A percentile compares a stretch with the other conserved stretches of the same genome.
These are phyloP conservation scores for Gorsachius magnificus DNA, from an alignment of 2,797 vertebrate genomes.

Conservation along the genomic window DNA sequence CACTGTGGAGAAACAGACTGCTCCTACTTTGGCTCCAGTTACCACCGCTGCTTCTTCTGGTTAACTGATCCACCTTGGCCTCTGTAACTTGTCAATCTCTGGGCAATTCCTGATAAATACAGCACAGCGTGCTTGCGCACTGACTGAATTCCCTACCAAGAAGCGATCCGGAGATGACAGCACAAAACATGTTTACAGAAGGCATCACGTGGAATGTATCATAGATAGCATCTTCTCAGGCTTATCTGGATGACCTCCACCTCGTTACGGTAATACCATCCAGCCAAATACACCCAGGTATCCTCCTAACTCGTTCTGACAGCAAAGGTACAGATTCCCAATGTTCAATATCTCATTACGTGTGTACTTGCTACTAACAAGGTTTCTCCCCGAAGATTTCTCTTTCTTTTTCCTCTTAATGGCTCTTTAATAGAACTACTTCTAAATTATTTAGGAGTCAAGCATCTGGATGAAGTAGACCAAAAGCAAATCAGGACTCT, in stretches of 20 bases:
- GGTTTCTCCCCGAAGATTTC: constrained; percentile 2
- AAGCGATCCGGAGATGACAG: background rate
- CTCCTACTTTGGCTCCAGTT: background rate
- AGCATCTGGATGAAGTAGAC: constrained; percentile 23
- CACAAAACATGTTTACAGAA: background rate
- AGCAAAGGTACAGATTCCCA: background rate
- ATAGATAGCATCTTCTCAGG: background rate
- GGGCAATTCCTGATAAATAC: background rate
- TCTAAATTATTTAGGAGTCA: constrained; percentile 53
- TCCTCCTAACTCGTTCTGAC: background rate
- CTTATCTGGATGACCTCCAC: background rate
- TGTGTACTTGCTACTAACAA: background rate
- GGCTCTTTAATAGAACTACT: constrained; percentile 42
- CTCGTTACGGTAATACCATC: background rate
- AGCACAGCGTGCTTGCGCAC: background rate
- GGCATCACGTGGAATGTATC: background rate
- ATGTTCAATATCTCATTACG: background rate
- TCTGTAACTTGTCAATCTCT: background rate
- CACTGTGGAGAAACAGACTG: background rate
- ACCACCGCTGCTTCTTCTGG: background rate
- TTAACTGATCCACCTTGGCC: background rate
- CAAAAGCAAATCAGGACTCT: background rate
- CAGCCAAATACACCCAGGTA: background rate
- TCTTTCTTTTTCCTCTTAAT: constrained; percentile 5
- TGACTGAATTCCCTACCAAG: background rate